Percentiles rank a stretch among this genome's conserved stretches.
Conservation (phyloP, 2,888 invertebrate genomes). For the Sminthurides aquaticus region DNA sequence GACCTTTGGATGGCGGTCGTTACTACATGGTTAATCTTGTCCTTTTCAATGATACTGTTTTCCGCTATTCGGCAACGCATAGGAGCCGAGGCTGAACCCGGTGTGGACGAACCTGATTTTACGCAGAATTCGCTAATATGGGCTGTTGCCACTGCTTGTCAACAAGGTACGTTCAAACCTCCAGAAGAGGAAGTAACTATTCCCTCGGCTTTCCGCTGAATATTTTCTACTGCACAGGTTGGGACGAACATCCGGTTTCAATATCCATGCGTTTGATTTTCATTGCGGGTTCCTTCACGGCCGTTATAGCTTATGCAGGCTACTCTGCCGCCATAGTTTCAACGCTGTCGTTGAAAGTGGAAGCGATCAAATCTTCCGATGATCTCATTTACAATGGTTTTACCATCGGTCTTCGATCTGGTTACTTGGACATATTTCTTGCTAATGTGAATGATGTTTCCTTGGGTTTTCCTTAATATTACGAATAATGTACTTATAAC, state of each 20-base stretch:
- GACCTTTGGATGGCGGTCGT: slow-evolving; percentile 39
- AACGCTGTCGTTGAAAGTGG: slow-evolving; percentile 30
- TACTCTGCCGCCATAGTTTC: slow-evolving; percentile 42
- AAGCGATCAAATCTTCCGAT: slow-evolving; percentile 34
- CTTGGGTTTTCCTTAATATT: no score
- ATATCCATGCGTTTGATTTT: slow-evolving; percentile 35
- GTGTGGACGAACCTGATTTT: slow-evolving; percentile 33
- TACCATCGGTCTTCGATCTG: slow-evolving; percentile 29
- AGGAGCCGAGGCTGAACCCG: slow-evolving; percentile 20
- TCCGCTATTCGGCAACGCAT: slow-evolving; percentile 29
- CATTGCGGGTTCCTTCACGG: slow-evolving; percentile 37
- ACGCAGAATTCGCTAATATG: slow-evolving; percentile 37
- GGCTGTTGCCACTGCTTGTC: slow-evolving; percentile 39
- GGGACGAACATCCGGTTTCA: slow-evolving; percentile 40
- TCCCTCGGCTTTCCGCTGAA: background rate
- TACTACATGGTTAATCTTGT: slow-evolving; percentile 35
- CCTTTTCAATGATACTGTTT: slow-evolving; percentile 33
- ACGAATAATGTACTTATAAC: no score
- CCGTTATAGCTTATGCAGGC: slow-evolving; percentile 39
- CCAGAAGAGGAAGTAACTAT: no score
- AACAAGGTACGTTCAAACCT: slow-evolving; percentile 33
- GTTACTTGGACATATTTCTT: slow-evolving; percentile 25
- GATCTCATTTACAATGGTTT: slow-evolving; percentile 29
- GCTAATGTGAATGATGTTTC: slow-evolving; percentile 3
- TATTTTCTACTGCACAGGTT: slow-evolving; percentile 26